phyloP scores from a whole-genome alignment of 2,113 vertebrate genomes.

The Sus scrofa region DNA sequence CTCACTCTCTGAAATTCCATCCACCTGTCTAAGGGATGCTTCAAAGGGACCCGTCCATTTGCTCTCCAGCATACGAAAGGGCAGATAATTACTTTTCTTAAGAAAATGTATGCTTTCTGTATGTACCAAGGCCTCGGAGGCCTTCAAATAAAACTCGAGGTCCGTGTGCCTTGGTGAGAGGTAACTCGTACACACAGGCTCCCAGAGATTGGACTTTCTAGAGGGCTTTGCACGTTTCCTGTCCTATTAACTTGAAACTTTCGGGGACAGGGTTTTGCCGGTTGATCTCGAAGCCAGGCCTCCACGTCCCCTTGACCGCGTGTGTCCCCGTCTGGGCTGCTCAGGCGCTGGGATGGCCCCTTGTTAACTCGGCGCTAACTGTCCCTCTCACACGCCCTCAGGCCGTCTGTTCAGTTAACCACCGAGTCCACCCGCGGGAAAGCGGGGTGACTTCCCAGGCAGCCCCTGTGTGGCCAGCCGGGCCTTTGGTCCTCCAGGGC shows the following conservation, averaged over 20 bases:
- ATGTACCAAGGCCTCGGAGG: background rate
- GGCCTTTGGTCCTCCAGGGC: background rate
- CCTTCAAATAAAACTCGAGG: background rate
- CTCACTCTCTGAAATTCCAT: background rate
- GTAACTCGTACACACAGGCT: background rate
- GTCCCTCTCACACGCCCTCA: no score
- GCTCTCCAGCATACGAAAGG: background rate
- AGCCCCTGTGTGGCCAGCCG: background rate
- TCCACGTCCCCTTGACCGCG: fast-evolving
- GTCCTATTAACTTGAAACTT: background rate
- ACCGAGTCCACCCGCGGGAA: fast-evolving
- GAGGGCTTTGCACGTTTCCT: background rate
- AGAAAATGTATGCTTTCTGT: background rate
- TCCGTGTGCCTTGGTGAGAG: background rate
- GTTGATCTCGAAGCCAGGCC: background rate
- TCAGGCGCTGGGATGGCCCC: background rate
- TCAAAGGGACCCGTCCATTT: background rate
- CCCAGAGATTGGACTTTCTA: background rate
- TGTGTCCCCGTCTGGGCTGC: background rate
- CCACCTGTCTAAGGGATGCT: background rate
- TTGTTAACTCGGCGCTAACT: background rate
- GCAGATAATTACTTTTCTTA: background rate
- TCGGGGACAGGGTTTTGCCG: background rate
- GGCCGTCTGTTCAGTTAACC: no score
- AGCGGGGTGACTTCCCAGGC: fast-evolving